phyloP scores from a whole-genome alignment of 2,888 invertebrate genomes.

The Drosophila atripex region DNA sequence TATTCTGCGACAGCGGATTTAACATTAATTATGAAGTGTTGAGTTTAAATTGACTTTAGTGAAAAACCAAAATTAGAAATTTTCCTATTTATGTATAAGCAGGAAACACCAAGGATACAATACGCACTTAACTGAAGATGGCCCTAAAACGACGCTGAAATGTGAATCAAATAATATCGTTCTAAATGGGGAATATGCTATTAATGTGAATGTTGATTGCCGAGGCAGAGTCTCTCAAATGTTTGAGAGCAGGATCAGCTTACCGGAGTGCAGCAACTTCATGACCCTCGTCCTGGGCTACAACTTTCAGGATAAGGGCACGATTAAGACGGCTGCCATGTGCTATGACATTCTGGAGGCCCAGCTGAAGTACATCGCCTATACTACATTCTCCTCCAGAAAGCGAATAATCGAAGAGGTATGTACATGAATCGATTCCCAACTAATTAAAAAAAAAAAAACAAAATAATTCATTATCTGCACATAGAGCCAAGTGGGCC shows the following conservation, averaged over 20 bases:
- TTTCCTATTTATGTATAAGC: fast-evolving
- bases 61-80: too few relatives aligned
- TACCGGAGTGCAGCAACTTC: slow-evolving; percentile 29
- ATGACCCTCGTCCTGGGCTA: slow-evolving; percentile 51
- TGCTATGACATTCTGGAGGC: slow-evolving; percentile 43
- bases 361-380: slow-evolving; percentile 44
- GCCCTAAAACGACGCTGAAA: background rate
- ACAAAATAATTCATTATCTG: background rate
- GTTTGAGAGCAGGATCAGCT: slow-evolving; percentile 36
- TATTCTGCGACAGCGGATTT: slow-evolving; percentile 25
- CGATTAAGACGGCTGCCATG: slow-evolving; percentile 34
- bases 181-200: background rate
- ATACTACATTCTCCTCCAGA: slow-evolving; percentile 38
- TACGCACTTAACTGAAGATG: background rate
- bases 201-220: background rate
- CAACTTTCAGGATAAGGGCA: slow-evolving; percentile 4
- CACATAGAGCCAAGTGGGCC: slow-evolving; percentile 44
- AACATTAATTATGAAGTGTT: too few relatives aligned
- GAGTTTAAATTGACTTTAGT: too few relatives aligned
- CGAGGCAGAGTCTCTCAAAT: background rate
- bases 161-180: too few relatives aligned
- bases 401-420: slow-evolving; percentile 29
- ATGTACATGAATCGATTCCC: too few relatives aligned
- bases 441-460: too few relatives aligned
- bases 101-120: too few relatives aligned